Evolutionary conservation across 2,888 invertebrate genomes (phyloP).

Genomic region (Microctonus brassicae): DNA sequence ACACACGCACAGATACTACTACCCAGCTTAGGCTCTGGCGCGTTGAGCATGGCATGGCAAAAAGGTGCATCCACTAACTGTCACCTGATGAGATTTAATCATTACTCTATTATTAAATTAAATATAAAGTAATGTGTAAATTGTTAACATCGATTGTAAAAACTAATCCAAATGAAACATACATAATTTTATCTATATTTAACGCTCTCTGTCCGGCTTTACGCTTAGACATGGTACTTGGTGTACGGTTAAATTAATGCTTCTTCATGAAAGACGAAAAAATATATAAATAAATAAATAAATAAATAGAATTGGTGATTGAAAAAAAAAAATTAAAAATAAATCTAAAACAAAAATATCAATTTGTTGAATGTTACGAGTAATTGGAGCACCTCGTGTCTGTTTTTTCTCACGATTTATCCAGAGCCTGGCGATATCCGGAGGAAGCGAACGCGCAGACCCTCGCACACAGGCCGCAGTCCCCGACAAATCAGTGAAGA

Average conservation of each 20-base stretch:
- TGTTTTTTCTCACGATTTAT: conserved; percentile 52
- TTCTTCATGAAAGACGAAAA: background rate
- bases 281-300: background rate
- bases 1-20: background rate
- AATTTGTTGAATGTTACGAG: conserved; percentile 1
- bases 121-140: background rate
- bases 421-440: conserved; percentile 67
- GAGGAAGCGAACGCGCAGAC: conserved; percentile 67
- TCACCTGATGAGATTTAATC: background rate
- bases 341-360: background rate
- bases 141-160: background rate
- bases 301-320: too few species aligned
- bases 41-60: conserved; percentile 25
- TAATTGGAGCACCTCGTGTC: conserved; percentile 30
- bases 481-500: conserved; percentile 57
- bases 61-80: conserved; percentile 28
- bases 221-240: background rate
- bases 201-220: background rate
- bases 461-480: conserved; percentile 65
- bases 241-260: background rate
- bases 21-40: conserved; percentile 14
- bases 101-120: too few species aligned
- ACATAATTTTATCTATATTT: background rate
- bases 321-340: background rate
- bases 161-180: background rate